Evolutionary conservation across 2,113 vertebrate genomes (phyloP), one percentile per base, ranked within the genome.

Genomic region (Columbina picui): DNA sequence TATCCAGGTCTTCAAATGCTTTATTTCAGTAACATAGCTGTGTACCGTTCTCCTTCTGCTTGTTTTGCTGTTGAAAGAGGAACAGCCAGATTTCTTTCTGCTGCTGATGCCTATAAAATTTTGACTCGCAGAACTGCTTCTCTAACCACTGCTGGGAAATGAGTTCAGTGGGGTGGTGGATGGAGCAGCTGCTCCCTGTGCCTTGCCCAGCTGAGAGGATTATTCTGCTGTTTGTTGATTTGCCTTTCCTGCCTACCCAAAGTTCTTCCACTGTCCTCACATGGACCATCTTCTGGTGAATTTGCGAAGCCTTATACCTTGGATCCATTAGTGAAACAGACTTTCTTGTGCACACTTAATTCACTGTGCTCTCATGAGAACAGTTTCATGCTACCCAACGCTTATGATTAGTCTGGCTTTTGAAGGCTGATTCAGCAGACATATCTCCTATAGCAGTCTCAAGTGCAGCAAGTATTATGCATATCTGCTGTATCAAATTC

Each of bases 401-500:
- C 93, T 94, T 96, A 93, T 88, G 94, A 94, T 93, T 90, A 93
- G 96, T 92, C 94, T 96, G 93, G 88, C 38, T 93, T 91, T 93
- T 94, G 94, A 94, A 97, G 93, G 95, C 95, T 96, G 93, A 96
- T 96, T 96, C 96, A 96, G 96, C 96, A 97, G 80, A 61, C 67
- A 0, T 68, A 96, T 94, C 90, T 96, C 88, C 94, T 93, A 14
- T 90, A 92, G 93, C 90, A 90, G 93, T 94, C 94, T 97, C 93
- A 88, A 96, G 90, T 96, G 94, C 94, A 90, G 96, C 83, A 86
- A 92, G 92, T 92, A 94, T 96, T 96, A 96, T 95, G 96, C 92
- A 89, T 97, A 96, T 96, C 93, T 96, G 92, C 96, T 93, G 69
- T 96, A 96, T 97, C 96, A 90, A 81, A 97, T 96, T 96, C 96